Evolutionary conservation across 2,797 vertebrate species (phyloP), one percentile per base, ranked within the genome.

Genomic region (Trichosurus vulpecula): DNA sequence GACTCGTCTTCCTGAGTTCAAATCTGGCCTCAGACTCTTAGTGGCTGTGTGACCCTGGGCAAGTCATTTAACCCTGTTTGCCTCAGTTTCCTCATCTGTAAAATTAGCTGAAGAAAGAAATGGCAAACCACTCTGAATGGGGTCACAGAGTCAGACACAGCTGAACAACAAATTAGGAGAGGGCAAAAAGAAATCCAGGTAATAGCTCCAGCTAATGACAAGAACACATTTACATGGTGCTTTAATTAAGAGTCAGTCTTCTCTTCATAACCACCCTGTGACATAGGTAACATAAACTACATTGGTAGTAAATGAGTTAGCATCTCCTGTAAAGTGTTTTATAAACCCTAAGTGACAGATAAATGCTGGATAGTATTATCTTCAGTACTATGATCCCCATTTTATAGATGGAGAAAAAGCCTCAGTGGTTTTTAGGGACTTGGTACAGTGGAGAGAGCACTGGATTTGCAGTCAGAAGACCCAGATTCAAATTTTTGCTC

Each of bases 1-100:
- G 19, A 41, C 66, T 61, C 31, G 61, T 6, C 31, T 61, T 61
- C 13, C n/a, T 74, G 14, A 74, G n/a, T 74, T 74, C 66, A 41
- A 25, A 74, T 74, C n/a, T 19, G 25, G n/a, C n/a, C n/a, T 9
- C 66, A 74, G 66, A 74, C 66, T 41, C 16, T 22, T 22, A n/a
- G 16, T 47, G 0, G 9, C 91, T 87, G 0, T 57, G 89, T 94
- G 92, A 55, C 94, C 91, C 31, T 56, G 81, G 56, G 35, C 51
- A 0, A 11, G 25, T n/a, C 89, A 8, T 89, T 47, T 93, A 14
- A 74, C 47, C 58, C 66, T 91, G 95, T 93, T 94, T 96, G 74
- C 41, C 47, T 57, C 41, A 3, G 61, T 92, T 54, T 91, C 90
- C 19, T 61, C 51, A 25, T 2, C 0, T 2, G 90, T 61, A 27